phyloP scores from a whole-genome alignment of 1,140 invertebrate genomes.

The Drosophila funebris region DNA sequence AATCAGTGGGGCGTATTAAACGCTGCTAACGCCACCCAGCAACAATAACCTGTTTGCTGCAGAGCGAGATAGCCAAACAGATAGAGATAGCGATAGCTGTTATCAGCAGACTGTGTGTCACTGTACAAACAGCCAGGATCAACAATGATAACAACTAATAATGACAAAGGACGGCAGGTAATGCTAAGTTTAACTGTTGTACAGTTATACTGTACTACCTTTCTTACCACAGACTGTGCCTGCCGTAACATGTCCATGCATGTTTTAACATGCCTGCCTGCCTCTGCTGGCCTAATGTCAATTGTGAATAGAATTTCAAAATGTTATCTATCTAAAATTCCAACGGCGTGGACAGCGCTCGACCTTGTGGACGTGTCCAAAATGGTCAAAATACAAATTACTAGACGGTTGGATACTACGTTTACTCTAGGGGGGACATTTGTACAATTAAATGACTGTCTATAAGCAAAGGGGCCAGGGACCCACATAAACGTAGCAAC shows the following conservation, averaged over 20 bases:
- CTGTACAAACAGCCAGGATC: not conserved
- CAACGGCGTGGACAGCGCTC: constrained; percentile 4
- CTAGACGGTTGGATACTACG: constrained; percentile 2
- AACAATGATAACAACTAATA: not conserved
- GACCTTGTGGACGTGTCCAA: constrained; percentile 38
- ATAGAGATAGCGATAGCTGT: constrained; percentile 13
- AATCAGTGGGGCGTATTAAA: constrained; percentile 15
- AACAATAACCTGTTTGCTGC: not conserved
- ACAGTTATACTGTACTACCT: too few species aligned
- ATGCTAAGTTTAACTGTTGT: not conserved
- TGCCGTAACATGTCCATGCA: not conserved
- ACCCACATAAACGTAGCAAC: not conserved
- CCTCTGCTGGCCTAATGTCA: not conserved
- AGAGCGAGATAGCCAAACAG: constrained; percentile 5
- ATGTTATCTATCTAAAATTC: constrained; percentile 21
- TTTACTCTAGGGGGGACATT: not conserved
- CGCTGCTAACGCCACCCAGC: not conserved
- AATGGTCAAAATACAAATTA: constrained; percentile 37
- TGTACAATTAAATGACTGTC: constrained; percentile 5
- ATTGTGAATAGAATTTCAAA: constrained; percentile 1
- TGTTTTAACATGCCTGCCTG: not conserved
- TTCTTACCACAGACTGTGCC: too few species aligned
- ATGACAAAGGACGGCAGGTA: not conserved
- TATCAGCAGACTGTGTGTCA: constrained; percentile 12
- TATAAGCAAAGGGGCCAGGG: constrained; percentile 35